Percentiles rank a stretch among this genome's conserved stretches.
These are phyloP conservation scores for Dione juno DNA, from an alignment of 2,888 invertebrate genomes.

Conservation along the genomic window DNA sequence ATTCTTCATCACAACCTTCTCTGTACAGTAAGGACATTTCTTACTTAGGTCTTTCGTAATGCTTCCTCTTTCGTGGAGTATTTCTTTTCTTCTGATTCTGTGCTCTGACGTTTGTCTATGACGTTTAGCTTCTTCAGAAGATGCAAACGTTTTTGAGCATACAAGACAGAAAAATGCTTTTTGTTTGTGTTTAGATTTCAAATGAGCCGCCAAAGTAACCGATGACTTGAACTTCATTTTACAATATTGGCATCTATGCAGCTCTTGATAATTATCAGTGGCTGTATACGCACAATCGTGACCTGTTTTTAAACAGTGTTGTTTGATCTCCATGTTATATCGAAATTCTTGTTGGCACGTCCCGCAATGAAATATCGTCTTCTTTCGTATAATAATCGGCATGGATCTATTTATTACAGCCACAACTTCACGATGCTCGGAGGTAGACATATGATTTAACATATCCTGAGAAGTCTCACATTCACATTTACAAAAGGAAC, in stretches of 20 bases:
- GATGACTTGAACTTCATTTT: constrained; percentile 84
- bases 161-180: constrained; percentile 86
- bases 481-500: constrained; percentile 89
- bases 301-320: constrained; percentile 81
- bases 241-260: constrained; percentile 85
- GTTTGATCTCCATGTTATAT: constrained; percentile 89
- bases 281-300: constrained; percentile 81
- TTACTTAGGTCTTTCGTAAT: constrained; percentile 70
- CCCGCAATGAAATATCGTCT: constrained; percentile 85
- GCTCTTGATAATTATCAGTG: constrained; percentile 86
- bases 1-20: constrained; percentile 73
- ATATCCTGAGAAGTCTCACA: constrained; percentile 86
- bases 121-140: constrained; percentile 83
- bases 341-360: constrained; percentile 88
- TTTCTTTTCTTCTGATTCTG: constrained; percentile 82
- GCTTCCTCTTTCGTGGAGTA: constrained; percentile 65
- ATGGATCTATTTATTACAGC: constrained; percentile 91
- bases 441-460: constrained; percentile 86
- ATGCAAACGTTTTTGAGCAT: constrained; percentile 86
- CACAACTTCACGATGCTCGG: constrained; percentile 88
- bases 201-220: constrained; percentile 87
- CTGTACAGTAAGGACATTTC: constrained; percentile 85
- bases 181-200: constrained; percentile 84
- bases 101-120: constrained; percentile 87
- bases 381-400: constrained; percentile 89